Evolutionary conservation across 2,113 vertebrate species (phyloP).

Genomic region (Perccottus glenii): DNA sequence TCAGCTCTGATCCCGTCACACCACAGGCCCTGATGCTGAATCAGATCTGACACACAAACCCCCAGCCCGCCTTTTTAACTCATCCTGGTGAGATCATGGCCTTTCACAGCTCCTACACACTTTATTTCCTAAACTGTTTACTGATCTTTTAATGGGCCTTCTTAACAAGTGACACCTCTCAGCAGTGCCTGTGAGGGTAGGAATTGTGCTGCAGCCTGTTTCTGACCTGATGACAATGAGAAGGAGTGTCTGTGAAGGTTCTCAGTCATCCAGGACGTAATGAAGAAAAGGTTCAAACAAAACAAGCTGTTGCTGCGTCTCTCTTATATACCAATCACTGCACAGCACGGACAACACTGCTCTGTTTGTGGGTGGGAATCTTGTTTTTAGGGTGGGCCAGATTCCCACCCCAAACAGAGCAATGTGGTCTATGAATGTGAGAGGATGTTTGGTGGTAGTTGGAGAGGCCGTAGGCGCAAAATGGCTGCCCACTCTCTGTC

Average conservation of each 20-base stretch:
- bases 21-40: slow-evolving; percentile 23
- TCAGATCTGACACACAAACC: slow-evolving; percentile 39
- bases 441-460: no score
- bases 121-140: slow-evolving; percentile 67
- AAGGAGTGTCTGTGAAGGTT: slow-evolving; percentile 17
- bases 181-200: slow-evolving; percentile 28
- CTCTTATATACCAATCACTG: no score
- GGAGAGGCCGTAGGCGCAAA: no score
- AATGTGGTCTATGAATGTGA: no score
- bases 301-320: no score
- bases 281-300: no score
- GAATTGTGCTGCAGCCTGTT: slow-evolving; percentile 36
- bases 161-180: slow-evolving; percentile 66
- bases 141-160: slow-evolving; percentile 57
- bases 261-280: neutral
- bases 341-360: no score
- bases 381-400: no score
- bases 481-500: no score
- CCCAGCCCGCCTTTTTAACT: slow-evolving; percentile 11
- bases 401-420: no score
- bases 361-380: no score
- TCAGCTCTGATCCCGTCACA: slow-evolving; percentile 57
- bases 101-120: neutral
- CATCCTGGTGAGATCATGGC: neutral
- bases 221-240: slow-evolving; percentile 28